phyloP scores from a whole-genome alignment of 2,113 vertebrate species.

The Nymphicus hollandicus region DNA sequence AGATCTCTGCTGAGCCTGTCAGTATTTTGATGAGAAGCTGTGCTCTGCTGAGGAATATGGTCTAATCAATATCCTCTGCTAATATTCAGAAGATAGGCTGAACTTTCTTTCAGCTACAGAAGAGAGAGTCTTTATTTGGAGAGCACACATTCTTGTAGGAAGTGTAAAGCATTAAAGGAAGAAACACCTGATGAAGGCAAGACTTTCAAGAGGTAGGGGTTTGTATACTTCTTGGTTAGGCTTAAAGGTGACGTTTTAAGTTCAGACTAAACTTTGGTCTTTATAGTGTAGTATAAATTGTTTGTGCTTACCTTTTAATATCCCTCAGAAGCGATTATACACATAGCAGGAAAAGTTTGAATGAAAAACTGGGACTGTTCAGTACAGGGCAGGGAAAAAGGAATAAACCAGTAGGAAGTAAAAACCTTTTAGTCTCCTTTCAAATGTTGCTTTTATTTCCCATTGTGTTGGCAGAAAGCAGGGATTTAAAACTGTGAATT shows the following conservation, averaged over 20 bases:
- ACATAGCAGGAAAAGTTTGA: background rate
- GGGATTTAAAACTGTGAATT: constrained; percentile 63
- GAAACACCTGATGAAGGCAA: background rate
- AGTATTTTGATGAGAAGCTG: background rate
- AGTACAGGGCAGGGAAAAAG: background rate
- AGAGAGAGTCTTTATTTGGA: background rate
- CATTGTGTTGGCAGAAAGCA: constrained; percentile 30
- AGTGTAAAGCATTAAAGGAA: background rate
- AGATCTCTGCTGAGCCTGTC: background rate
- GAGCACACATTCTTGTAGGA: background rate
- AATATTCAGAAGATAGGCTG: background rate
- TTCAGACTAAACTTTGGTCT: background rate
- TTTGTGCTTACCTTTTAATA: constrained; percentile 20
- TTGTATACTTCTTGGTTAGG: background rate
- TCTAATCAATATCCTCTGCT: background rate
- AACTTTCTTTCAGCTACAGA: background rate
- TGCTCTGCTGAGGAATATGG: background rate
- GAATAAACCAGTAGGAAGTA: background rate
- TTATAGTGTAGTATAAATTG: background rate
- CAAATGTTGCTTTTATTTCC: constrained; percentile 47
- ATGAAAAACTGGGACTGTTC: background rate
- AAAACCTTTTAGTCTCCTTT: constrained; percentile 37
- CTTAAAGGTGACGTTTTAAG: background rate
- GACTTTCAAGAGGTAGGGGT: background rate
- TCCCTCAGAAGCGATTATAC: background rate